phyloP scores from a whole-genome alignment of 2,797 vertebrate species.

The Pipistrellus pygmaeus region DNA sequence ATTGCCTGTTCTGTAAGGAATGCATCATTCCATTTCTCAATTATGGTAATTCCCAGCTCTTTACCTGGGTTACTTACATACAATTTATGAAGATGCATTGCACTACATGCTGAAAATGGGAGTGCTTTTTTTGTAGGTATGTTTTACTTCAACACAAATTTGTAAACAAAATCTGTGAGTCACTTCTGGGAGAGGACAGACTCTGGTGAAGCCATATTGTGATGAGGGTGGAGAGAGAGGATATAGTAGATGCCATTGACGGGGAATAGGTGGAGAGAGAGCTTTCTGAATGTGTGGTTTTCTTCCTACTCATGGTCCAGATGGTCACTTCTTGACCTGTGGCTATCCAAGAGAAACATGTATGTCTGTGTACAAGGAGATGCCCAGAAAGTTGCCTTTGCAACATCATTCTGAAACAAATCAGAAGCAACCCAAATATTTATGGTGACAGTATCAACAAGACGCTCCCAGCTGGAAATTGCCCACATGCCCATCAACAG shows the following conservation, averaged over 20 bases:
- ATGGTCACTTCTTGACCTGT: neutral
- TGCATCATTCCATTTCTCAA: neutral
- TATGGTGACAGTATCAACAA: neutral
- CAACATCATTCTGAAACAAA: neutral
- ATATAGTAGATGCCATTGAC: neutral
- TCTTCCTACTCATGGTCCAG: neutral
- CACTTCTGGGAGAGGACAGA: neutral
- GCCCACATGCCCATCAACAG: neutral
- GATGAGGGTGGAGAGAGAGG: neutral
- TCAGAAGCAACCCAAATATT: neutral
- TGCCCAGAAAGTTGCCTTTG: neutral
- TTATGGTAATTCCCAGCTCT: neutral
- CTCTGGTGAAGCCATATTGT: neutral
- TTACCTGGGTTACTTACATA: neutral
- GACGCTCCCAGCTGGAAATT: neutral
- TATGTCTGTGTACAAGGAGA: neutral
- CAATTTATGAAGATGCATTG: neutral
- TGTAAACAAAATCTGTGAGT: neutral
- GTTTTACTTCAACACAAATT: conserved; percentile 1
- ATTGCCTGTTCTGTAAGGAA: neutral
- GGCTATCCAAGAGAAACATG: neutral
- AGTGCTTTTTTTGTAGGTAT: neutral
- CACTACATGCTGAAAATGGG: neutral
- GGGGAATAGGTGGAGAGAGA: neutral
- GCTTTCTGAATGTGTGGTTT: neutral